These are phyloP conservation scores for Acrocephalus arundinaceus DNA, from an alignment of 2,113 vertebrate genomes.

Conservation along the genomic window DNA sequence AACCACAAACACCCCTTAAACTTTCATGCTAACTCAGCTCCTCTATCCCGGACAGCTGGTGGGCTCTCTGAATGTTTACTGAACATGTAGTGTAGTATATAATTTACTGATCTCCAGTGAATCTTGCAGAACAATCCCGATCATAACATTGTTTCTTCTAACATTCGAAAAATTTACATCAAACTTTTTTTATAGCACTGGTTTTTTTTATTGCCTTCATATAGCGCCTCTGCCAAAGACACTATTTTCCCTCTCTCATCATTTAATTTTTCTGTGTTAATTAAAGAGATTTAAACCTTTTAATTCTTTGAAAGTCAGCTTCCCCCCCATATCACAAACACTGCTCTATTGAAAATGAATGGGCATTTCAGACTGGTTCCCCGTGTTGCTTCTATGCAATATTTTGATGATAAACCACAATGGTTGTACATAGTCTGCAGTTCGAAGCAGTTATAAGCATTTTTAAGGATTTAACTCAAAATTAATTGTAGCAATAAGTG, in stretches of 20 bases:
- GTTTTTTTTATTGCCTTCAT: background rate
- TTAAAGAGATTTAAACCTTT: background rate
- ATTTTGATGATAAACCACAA: background rate
- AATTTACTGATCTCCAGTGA: background rate
- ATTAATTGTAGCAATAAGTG: background rate
- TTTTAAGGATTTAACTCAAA: background rate
- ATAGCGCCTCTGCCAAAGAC: background rate
- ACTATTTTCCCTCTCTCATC: background rate
- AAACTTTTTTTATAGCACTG: background rate
- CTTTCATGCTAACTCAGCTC: background rate
- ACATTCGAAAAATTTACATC: background rate
- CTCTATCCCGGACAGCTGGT: background rate
- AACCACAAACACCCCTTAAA: background rate
- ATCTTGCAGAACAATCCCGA: background rate
- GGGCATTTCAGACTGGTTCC: background rate
- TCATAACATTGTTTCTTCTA: background rate
- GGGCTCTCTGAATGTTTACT: background rate
- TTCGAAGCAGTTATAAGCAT: background rate
- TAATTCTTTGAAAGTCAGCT: background rate
- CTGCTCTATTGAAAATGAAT: background rate
- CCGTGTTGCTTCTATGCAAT: background rate
- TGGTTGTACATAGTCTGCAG: background rate
- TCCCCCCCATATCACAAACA: background rate
- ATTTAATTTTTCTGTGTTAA: background rate
- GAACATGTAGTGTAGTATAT: background rate